phyloP scores from a whole-genome alignment of 2,888 invertebrate genomes.

The Unio pictorum region DNA sequence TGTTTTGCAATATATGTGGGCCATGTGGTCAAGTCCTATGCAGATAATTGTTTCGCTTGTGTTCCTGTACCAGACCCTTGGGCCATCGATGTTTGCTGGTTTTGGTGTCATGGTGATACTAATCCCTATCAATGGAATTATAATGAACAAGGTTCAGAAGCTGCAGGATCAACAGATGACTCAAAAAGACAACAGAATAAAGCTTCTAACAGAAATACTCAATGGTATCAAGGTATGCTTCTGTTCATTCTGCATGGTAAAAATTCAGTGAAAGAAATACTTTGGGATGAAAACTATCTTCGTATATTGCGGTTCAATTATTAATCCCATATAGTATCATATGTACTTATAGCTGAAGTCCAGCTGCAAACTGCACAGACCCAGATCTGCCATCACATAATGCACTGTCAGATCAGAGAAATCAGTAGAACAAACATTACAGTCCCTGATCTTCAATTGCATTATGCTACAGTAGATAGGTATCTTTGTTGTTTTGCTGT shows the following conservation, averaged over 20 bases:
- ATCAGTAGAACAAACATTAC: no score
- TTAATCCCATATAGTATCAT: not conserved
- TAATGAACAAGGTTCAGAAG: slow-evolving; percentile 57
- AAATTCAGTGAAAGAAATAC: not conserved
- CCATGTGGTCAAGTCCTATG: slow-evolving; percentile 76
- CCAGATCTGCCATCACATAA: no score
- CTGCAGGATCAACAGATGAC: slow-evolving; percentile 60
- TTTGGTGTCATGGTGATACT: slow-evolving; percentile 91
- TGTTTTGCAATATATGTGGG: slow-evolving; percentile 58
- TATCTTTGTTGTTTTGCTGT: no score
- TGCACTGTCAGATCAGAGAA: no score
- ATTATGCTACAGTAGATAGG: no score
- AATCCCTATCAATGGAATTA: slow-evolving; percentile 75
- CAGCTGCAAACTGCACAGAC: no score
- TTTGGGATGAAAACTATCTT: not conserved
- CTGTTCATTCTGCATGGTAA: not conserved
- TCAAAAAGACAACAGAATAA: slow-evolving; percentile 61
- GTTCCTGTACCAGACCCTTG: slow-evolving; percentile 73
- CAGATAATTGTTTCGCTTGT: slow-evolving; percentile 89
- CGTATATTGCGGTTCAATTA: not conserved
- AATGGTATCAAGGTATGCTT: slow-evolving; percentile 61
- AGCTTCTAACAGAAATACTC: slow-evolving; percentile 61
- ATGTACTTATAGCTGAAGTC: no score
- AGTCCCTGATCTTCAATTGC: no score
- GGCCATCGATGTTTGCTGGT: slow-evolving; percentile 87